These are phyloP conservation scores for Drosophila persimilis DNA, from an alignment of 1,140 invertebrate species.

Conservation along the genomic window DNA sequence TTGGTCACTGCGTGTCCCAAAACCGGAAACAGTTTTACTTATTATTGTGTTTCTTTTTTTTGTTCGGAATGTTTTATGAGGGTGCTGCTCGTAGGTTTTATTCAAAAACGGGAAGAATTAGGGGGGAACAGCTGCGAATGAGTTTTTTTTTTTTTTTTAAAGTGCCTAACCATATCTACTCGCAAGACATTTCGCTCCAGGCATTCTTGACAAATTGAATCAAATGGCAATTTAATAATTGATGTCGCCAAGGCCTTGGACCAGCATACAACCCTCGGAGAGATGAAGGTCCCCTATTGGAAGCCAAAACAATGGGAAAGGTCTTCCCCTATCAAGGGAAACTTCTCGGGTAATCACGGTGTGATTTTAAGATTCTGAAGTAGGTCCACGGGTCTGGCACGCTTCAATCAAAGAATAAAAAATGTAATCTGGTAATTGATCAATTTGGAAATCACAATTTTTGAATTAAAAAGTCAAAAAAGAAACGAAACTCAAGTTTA, in stretches of 20 bases:
- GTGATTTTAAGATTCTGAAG: slow-evolving; percentile 15
- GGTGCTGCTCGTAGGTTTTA: slow-evolving; percentile 38
- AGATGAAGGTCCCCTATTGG: slow-evolving; percentile 53
- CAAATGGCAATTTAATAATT: slow-evolving; percentile 71
- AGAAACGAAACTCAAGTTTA: slow-evolving; percentile 50
- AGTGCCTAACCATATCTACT: slow-evolving; percentile 31
- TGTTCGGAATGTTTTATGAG: slow-evolving; percentile 58
- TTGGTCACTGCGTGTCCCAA: slow-evolving; percentile 41
- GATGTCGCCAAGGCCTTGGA: slow-evolving; percentile 50
- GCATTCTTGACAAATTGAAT: slow-evolving; percentile 78
- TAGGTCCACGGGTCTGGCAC: slow-evolving; percentile 47
- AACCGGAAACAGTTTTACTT: slow-evolving; percentile 64
- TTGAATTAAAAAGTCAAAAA: slow-evolving; percentile 9
- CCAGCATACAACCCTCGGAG: slow-evolving; percentile 52
- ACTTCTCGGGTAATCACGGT: slow-evolving; percentile 60
- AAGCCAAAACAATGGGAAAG: slow-evolving; percentile 31
- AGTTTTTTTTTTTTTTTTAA: slow-evolving; percentile 14
- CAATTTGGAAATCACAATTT: slow-evolving; percentile 13
- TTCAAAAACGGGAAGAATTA: slow-evolving; percentile 15
- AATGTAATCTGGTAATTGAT: slow-evolving; percentile 14
- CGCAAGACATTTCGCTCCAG: neutral
- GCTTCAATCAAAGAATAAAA: slow-evolving; percentile 34
- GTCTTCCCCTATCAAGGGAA: slow-evolving; percentile 56
- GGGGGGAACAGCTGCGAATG: slow-evolving; percentile 28
- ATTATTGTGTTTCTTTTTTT: slow-evolving; percentile 20